These are phyloP conservation scores for Odontamblyopus rebecca DNA, from an alignment of 2,797 vertebrate genomes.

Conservation along the genomic window DNA sequence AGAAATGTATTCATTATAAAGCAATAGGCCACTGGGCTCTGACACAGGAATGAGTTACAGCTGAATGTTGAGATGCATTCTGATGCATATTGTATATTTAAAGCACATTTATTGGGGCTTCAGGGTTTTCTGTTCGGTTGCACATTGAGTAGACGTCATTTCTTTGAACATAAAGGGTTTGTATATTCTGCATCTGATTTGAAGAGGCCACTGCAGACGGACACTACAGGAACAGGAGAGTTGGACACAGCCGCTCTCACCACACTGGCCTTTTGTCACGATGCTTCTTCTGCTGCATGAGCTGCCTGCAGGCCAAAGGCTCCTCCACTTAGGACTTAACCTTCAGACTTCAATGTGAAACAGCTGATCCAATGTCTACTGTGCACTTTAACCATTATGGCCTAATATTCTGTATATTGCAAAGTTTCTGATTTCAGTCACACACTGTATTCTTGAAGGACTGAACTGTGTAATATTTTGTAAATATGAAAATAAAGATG, in stretches of 20 bases:
- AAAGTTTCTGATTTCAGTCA: conserved; percentile 51
- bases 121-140: conserved; percentile 34
- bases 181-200: conserved; percentile 1
- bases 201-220: conserved; percentile 20
- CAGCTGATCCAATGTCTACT: conserved; percentile 65
- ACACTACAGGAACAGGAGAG: conserved; percentile 32
- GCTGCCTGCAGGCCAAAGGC: conserved; percentile 43
- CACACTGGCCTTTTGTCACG: conserved; percentile 46
- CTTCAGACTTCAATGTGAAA: conserved; percentile 48
- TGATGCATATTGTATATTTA: conserved; percentile 53
- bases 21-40: conserved; percentile 46
- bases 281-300: conserved; percentile 49
- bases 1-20: conserved; percentile 29
- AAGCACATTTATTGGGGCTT: conserved; percentile 36
- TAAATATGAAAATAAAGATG: conserved; percentile 68
- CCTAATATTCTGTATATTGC: conserved; percentile 49
- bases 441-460: conserved; percentile 43
- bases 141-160: conserved; percentile 46
- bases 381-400: conserved; percentile 74
- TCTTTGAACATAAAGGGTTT: conserved; percentile 9
- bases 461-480: conserved; percentile 62
- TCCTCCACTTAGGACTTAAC: conserved; percentile 22
- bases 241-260: conserved; percentile 38
- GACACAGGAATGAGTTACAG: conserved; percentile 54
- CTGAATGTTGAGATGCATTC: conserved; percentile 64